phyloP scores from a whole-genome alignment of 2,797 vertebrate species.

The Acrossocheilus fasciatus region DNA sequence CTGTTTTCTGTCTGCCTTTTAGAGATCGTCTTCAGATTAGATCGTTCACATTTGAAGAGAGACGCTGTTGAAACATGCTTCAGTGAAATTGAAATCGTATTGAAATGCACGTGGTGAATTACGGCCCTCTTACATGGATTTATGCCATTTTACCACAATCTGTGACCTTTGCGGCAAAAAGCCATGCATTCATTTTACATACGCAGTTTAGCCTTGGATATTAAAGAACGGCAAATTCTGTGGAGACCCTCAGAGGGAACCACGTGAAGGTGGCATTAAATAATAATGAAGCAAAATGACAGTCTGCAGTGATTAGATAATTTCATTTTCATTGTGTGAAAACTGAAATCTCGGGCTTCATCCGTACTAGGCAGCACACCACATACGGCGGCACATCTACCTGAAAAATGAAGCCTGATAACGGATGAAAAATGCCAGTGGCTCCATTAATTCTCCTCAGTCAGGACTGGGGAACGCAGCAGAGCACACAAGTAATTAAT shows the following conservation, averaged over 20 bases:
- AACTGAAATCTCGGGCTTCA: constrained; percentile 9
- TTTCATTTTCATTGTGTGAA: constrained; percentile 34
- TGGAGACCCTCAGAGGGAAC: not conserved
- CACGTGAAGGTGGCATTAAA: not conserved
- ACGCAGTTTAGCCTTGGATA: constrained; percentile 5
- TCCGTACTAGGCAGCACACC: constrained; percentile 15
- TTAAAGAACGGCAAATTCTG: not conserved
- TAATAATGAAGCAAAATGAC: constrained; percentile 40
- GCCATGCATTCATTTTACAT: not conserved
- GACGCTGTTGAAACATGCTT: constrained; percentile 4
- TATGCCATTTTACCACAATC: not conserved
- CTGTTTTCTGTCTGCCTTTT: not conserved
- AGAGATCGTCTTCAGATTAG: not conserved
- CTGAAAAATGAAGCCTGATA: constrained; percentile 73
- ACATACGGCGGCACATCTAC: constrained; percentile 63
- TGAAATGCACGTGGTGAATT: constrained; percentile 5
- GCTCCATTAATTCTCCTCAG: constrained; percentile 76
- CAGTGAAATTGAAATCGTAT: not conserved
- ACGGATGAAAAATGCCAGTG: constrained; percentile 72
- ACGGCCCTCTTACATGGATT: not conserved
- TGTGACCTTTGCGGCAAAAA: not conserved
- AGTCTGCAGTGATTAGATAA: constrained; percentile 20
- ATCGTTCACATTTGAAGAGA: not conserved
- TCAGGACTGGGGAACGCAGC: constrained; percentile 69
- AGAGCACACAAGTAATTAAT: constrained; percentile 81